A percentile compares a stretch with the other conserved stretches of the same genome.
Evolutionary conservation across 2,888 invertebrate genomes (phyloP).

Genomic region (Andricus quercusramuli): DNA sequence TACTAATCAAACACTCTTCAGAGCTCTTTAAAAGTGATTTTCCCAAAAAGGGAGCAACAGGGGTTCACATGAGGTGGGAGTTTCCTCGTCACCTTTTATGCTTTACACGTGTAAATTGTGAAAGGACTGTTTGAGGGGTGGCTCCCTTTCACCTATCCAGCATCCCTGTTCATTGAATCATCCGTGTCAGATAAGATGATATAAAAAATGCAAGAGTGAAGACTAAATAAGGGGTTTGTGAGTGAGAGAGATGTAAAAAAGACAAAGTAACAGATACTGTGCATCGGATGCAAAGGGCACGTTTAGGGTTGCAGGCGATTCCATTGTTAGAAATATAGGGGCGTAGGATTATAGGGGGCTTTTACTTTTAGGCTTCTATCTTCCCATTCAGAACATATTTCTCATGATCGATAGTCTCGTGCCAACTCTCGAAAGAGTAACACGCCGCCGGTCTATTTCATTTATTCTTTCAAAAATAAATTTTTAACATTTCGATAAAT

Average conservation of each 20-base stretch:
- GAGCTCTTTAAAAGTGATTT: constrained; percentile 23
- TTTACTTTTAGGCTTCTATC: constrained; percentile 62
- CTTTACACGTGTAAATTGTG: constrained; percentile 25
- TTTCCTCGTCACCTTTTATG: constrained; percentile 28
- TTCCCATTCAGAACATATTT: constrained; percentile 65
- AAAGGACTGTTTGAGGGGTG: constrained; percentile 6
- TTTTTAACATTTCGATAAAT: neutral
- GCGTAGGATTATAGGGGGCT: constrained; percentile 68
- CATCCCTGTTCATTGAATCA: constrained; percentile 26
- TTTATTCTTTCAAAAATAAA: neutral
- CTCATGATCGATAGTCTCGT: constrained; percentile 72
- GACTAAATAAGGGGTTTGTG: constrained; percentile 11
- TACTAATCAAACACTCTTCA: constrained; percentile 1
- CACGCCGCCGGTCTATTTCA: constrained; percentile 40
- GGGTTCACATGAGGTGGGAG: constrained; percentile 10
- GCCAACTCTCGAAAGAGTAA: constrained; percentile 63
- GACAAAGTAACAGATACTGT: constrained; percentile 25
- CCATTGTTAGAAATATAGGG: constrained; percentile 70
- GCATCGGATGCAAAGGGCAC: constrained; percentile 37
- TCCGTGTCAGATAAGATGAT: constrained; percentile 33
- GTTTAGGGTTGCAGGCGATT: constrained; percentile 65
- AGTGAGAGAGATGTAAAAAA: constrained; percentile 6
- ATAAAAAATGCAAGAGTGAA: neutral
- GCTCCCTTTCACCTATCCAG: constrained; percentile 29
- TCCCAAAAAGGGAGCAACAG: constrained; percentile 12